Base-by-base conservation (phyloP, 2,113 vertebrate species). In the Cynocephalus volans region DNA sequence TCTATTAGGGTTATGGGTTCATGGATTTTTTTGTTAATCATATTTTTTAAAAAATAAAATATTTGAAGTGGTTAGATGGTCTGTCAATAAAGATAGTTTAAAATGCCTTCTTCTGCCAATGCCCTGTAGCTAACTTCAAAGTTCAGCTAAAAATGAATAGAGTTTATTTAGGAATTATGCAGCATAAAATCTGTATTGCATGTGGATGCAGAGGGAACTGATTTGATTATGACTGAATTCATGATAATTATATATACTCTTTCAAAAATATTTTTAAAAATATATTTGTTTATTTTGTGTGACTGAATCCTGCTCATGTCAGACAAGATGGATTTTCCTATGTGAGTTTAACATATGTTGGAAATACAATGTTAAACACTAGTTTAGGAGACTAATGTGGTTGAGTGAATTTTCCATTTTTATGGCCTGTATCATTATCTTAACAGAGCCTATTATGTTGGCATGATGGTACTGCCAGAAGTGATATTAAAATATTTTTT, bases 251-350 rank as follows among this genome's bases (percentile, higher is more conserved):
- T 48, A 79, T 60, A 60, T n/a, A 56, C 33, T 85, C 13, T 79
- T 96, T 93, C 41, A 82, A 95, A 95, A 90, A 19, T 56, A 82
- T 72, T 84, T 94, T 50, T 23, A 45, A 79, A 85, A 41, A 95
- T 58, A 41, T 82, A 36, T 81, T 56, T 84, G 80, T 81, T 91
- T 90, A 73, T 93, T 72, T 18, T 91, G 12, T 84, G 33, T 33
- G 92, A 73, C 1, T 72, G 36, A 95, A 73, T 88, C 26, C 60
- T 92, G 41, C 62, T 92, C n/a, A 69, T 70, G 45, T 60, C 56
- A 69, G 48, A 93, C 33, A 85, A 94, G 50, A 87, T 80, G 58
- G 4, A 24, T 94, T 94, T 93, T 90, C 36, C 17, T 86, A 21
- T 77, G 28, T 67, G 18, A 62, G 82, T 88, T 81, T 94, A 95